Conservation (phyloP, 2,797 vertebrate genomes). For the Kryptolebias ocellatus region DNA sequence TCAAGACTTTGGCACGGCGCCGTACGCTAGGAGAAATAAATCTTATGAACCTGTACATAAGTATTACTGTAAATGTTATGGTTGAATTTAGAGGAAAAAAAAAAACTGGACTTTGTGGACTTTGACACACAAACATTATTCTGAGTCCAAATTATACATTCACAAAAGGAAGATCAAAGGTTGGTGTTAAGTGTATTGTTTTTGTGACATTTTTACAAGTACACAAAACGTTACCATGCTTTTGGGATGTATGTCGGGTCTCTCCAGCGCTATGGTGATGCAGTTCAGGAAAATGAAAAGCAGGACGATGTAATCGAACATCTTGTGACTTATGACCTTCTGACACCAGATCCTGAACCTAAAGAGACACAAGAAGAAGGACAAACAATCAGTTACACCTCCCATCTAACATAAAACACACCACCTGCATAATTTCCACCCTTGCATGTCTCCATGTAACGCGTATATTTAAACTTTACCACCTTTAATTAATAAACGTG, state of each 20-base stretch:
- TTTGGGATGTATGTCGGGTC: constrained; percentile 88
- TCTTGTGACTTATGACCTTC: constrained; percentile 92
- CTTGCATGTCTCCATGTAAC: background rate
- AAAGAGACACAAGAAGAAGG: constrained; percentile 9
- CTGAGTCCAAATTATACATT: background rate
- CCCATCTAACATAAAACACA: background rate
- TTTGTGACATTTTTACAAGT: constrained; percentile 3
- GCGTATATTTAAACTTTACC: constrained; percentile 4
- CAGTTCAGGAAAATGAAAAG: constrained; percentile 99
- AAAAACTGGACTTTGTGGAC: no score
- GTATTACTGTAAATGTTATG: no score
- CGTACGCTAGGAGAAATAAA: no score
- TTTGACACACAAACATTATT: background rate
- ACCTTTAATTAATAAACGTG: constrained; percentile 51
- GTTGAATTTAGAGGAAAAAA: no score
- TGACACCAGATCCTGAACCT: constrained; percentile 92
- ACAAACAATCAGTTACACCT: background rate
- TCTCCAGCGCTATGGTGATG: constrained; percentile 95
- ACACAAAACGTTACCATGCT: constrained; percentile 87
- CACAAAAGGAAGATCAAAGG: background rate
- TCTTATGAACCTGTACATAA: no score
- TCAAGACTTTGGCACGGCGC: no score
- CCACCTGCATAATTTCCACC: background rate
- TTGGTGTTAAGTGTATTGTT: background rate
- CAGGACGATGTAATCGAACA: constrained; percentile 96